These are phyloP conservation scores for Acipenser transmontanus DNA, from an alignment of 2,797 vertebrate genomes.

Conservation along the genomic window DNA sequence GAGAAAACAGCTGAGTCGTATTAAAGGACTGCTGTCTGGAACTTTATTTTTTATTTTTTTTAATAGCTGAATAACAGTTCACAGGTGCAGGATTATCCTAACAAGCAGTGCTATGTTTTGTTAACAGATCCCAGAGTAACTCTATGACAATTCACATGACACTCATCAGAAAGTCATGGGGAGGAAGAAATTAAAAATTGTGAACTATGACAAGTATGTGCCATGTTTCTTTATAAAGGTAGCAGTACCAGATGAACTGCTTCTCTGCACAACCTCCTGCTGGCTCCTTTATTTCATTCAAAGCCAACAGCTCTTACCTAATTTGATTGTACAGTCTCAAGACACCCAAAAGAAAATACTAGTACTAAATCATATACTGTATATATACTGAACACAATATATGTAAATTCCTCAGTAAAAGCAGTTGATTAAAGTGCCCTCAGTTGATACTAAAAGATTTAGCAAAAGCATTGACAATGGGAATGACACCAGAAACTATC, in stretches of 20 bases:
- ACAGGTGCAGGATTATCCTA: slow-evolving; percentile 66
- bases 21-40: slow-evolving; percentile 45
- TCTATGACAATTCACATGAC: slow-evolving; percentile 40
- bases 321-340: too few relatives aligned
- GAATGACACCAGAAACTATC: too few relatives aligned
- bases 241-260: neutral
- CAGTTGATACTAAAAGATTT: too few relatives aligned
- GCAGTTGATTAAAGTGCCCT: too few relatives aligned
- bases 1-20: slow-evolving; percentile 57
- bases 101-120: slow-evolving; percentile 37
- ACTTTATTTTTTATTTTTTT: slow-evolving; percentile 39
- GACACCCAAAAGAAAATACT: too few relatives aligned
- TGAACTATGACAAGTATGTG: neutral
- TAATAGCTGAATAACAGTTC: slow-evolving; percentile 48
- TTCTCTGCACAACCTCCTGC: neutral
- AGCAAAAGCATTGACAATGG: too few relatives aligned
- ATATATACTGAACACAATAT: too few relatives aligned
- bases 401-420: too few relatives aligned
- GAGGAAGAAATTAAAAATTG: neutral
- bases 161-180: slow-evolving; percentile 25
- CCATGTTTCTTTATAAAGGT: neutral
- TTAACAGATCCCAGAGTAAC: slow-evolving; percentile 32
- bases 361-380: too few relatives aligned
- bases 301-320: neutral
- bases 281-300: neutral